phyloP scores from a whole-genome alignment of 1,140 invertebrate species.

The Dendrolimus kikuchii region DNA sequence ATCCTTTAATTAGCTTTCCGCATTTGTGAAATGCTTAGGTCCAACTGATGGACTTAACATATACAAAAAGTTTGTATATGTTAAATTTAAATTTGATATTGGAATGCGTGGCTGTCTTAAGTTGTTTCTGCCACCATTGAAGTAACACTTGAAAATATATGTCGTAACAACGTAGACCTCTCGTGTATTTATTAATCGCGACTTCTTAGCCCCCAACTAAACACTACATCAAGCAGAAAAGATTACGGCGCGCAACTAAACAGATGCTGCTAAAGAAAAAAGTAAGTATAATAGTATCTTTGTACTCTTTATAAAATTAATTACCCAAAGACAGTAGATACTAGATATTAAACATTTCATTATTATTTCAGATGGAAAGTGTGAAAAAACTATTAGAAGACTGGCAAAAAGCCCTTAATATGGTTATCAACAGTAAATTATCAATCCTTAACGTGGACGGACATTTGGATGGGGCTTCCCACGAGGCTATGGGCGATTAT shows the following conservation, averaged over 20 bases:
- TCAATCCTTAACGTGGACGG: slow-evolving; percentile 34
- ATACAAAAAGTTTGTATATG: too few relatives aligned
- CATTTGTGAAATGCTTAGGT: slow-evolving; percentile 1
- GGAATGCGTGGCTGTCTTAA: too few relatives aligned
- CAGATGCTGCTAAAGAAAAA: slow-evolving; percentile 55
- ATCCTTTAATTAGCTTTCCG: too few relatives aligned
- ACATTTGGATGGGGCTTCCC: slow-evolving; percentile 33
- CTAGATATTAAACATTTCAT: neutral
- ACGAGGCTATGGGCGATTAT: slow-evolving; percentile 53
- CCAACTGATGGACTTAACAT: too few relatives aligned
- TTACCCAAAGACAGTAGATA: too few relatives aligned
- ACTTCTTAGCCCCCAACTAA: too few relatives aligned
- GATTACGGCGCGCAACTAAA: slow-evolving; percentile 39
- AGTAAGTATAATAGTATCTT: slow-evolving; percentile 20
- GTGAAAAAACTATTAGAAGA: slow-evolving; percentile 54
- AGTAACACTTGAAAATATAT: too few relatives aligned
- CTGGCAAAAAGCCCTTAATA: slow-evolving; percentile 52
- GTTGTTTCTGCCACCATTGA: too few relatives aligned
- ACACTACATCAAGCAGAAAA: slow-evolving; percentile 55
- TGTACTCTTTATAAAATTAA: neutral
- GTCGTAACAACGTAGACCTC: too few relatives aligned
- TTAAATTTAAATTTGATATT: too few relatives aligned
- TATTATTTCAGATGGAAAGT: slow-evolving; percentile 42
- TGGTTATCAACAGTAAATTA: slow-evolving; percentile 48
- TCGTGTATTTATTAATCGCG: too few relatives aligned